phyloP scores from a whole-genome alignment of 2,113 vertebrate species.

The Dasypus novemcinctus region DNA sequence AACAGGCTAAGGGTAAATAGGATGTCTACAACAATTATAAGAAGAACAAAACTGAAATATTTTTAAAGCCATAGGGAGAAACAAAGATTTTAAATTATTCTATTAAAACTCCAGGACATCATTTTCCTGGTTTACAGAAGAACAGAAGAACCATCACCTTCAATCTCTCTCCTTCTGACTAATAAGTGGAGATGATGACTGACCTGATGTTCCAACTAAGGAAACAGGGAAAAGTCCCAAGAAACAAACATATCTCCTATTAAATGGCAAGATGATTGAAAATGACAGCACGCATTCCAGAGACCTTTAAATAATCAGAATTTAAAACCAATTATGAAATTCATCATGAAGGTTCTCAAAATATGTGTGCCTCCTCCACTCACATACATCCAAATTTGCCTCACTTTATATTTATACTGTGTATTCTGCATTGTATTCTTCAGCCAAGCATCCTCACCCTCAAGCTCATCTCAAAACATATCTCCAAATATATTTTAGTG shows the following conservation, averaged over 20 bases:
- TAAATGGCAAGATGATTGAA: background rate
- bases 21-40: conserved; percentile 47
- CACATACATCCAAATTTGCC: too few relatives aligned
- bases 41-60: conserved; percentile 54
- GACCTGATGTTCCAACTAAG: background rate
- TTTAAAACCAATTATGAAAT: background rate
- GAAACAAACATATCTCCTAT: background rate
- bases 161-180: background rate
- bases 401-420: background rate
- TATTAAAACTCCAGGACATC: conserved; percentile 31
- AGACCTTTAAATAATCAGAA: background rate
- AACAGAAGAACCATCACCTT: background rate
- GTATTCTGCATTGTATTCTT: background rate
- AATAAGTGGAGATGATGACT: background rate
- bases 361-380: background rate
- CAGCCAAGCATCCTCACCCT: background rate
- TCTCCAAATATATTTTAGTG: background rate
- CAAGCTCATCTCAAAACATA: background rate
- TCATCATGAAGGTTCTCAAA: background rate
- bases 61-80: conserved; percentile 42
- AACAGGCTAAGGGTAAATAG: conserved; percentile 41
- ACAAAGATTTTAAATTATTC: conserved; percentile 12
- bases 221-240: background rate
- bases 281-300: background rate
- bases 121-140: conserved; percentile 22